Conservation (phyloP, 1,140 invertebrate genomes). For the Laodelphax striatellus region DNA sequence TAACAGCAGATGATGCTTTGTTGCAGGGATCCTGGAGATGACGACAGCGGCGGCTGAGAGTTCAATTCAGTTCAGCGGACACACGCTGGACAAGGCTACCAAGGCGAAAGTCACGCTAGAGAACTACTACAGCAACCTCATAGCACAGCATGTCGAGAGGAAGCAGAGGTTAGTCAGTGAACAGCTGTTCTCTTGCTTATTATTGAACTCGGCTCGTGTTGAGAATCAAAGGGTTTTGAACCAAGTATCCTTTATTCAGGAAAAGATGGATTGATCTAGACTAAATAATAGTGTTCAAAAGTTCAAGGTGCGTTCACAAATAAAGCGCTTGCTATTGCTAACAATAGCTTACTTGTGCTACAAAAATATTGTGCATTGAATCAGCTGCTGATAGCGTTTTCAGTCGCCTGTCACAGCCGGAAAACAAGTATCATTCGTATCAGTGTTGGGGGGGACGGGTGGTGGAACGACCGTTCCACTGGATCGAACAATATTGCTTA, state of each 20-base stretch:
- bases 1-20: conserved; percentile 18
- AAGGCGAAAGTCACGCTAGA: conserved; percentile 98
- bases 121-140: conserved; percentile 98
- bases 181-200: neutral
- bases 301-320: no score
- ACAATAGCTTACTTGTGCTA: no score
- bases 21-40: conserved; percentile 56
- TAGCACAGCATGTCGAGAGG: conserved; percentile 92
- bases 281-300: neutral
- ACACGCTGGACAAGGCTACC: conserved; percentile 97
- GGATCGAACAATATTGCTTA: no score
- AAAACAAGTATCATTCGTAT: no score
- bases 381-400: no score
- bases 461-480: no score
- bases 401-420: no score
- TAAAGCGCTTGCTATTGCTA: no score
- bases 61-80: conserved; percentile 82
- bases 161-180: conserved; percentile 63
- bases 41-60: conserved; percentile 59
- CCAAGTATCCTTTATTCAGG: neutral
- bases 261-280: no score
- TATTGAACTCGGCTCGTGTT: no score
- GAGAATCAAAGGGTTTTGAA: neutral
- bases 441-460: no score
- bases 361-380: no score